Conservation (phyloP, 1,140 invertebrate species). For the Scaptomyza hsui region DNA sequence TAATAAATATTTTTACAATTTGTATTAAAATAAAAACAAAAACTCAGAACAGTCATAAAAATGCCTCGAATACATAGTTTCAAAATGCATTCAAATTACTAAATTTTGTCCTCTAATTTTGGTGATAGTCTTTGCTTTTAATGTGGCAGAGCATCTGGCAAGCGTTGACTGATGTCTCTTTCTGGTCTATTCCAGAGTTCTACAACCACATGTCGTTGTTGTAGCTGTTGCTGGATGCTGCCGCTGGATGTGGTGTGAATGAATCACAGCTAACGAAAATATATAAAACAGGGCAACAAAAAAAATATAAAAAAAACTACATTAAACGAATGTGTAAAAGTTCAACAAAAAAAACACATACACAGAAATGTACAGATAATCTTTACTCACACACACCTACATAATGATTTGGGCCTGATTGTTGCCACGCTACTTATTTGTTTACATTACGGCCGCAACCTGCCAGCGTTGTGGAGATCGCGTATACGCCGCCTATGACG, state of each 20-base stretch:
- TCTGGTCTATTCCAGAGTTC: conserved; percentile 29
- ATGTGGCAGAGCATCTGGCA: conserved; percentile 21
- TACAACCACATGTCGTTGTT: conserved; percentile 24
- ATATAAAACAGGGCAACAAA: conserved; percentile 34
- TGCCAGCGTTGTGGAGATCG: conserved; percentile 17
- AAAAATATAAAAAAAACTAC: too few species aligned
- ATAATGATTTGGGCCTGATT: conserved; percentile 2
- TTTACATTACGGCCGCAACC: conserved; percentile 43
- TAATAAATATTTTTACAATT: too few species aligned
- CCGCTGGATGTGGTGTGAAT: conserved; percentile 27
- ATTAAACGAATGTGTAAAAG: conserved; percentile 40
- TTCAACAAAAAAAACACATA: conserved; percentile 5
- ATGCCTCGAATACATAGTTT: neutral
- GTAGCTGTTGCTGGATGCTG: conserved; percentile 12
- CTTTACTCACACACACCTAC: neutral
- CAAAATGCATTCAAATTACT: neutral
- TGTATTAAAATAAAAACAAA: too few species aligned
- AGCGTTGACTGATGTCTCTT: conserved; percentile 15
- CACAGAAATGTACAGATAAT: neutral
- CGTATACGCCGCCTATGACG: conserved; percentile 36
- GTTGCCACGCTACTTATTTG: conserved; percentile 62
- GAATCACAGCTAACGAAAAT: conserved; percentile 48
- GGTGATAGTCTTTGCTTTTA: neutral
- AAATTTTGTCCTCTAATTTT: neutral
- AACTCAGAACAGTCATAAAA: neutral